Evolutionary conservation across 2,888 invertebrate genomes (phyloP), one percentile per base, ranked within the genome.

Genomic region (Hydraecia micacea): DNA sequence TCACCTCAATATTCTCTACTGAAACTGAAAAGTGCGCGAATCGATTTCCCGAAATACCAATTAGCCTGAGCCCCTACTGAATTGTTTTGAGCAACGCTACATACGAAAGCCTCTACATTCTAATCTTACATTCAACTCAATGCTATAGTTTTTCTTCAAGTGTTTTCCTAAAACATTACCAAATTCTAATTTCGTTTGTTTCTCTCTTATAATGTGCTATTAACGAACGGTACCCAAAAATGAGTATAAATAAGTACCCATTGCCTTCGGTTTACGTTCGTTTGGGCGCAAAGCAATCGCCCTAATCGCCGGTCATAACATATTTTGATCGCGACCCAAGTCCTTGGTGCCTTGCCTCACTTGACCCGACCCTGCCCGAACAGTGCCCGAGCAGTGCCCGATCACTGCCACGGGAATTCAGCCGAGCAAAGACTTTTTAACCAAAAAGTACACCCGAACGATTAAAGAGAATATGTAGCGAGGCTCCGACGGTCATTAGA

Each of bases 281-380:
- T 77, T 79, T 80, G 81, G 81, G 75, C 58, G 85, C 73, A 78
- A 79, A 78, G 83, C 80, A 78, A 81, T 88, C 78, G 75, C 77
- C 80, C 70, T 87, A 88, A 87, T 84, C 75, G 77, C 55, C 65
- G 71, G 67, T 68, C 62, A 75, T 86, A 87, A 88, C 83, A 85
- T 80, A 79, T 83, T 82, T 88, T 80, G 77, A 73, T 78, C 74
- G 77, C 63, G 75, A 4, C 55, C 79, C 69, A 80, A 65, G 60
- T 55, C 58, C 62, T 71, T 28, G 62, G 66, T 55, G 77, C 62
- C 74, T 60, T 73, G 77, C 69, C 66, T 76, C 67, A 73, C 58
- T 73, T 81, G 87, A 86, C 83, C 85, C 80, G 77, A 68, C 36
- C 80, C 80, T 69, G 63, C 63, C 74, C 73, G 60, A 49, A n/a